Percentiles rank a stretch among this genome's conserved stretches.
These are phyloP conservation scores for Aelia acuminata DNA, from an alignment of 2,888 invertebrate genomes.

Conservation along the genomic window DNA sequence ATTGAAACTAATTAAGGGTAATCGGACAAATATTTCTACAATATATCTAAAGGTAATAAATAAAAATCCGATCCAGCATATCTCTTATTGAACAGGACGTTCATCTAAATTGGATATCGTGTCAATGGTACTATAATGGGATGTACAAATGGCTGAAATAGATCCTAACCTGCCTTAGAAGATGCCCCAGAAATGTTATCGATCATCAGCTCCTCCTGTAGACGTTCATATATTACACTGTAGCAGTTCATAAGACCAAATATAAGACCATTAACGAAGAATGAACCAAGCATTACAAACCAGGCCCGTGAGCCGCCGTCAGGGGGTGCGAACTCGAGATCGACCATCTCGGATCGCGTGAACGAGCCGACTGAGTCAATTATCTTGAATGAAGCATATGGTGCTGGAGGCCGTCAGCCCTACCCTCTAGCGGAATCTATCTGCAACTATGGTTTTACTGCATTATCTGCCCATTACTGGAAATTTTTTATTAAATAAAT, in stretches of 20 bases:
- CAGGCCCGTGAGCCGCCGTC: slow-evolving; percentile 87
- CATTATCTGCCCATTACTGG: too few species aligned
- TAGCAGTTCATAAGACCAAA: slow-evolving; percentile 93
- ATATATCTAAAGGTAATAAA: background rate
- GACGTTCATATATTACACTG: slow-evolving; percentile 82
- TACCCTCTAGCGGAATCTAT: slow-evolving; percentile 32
- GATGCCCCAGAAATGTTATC: slow-evolving; percentile 80
- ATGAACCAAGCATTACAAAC: slow-evolving; percentile 86
- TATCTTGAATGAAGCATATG: slow-evolving; percentile 11
- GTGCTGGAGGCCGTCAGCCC: background rate
- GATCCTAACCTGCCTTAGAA: slow-evolving; percentile 83
- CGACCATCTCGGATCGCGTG: slow-evolving; percentile 38
- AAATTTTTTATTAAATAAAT: background rate
- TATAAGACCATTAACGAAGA: slow-evolving; percentile 89
- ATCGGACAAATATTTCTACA: background rate
- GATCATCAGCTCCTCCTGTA: slow-evolving; percentile 76
- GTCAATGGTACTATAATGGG: slow-evolving; percentile 33
- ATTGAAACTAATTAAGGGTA: background rate
- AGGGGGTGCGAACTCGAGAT: slow-evolving; percentile 71
- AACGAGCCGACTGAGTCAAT: slow-evolving; percentile 12
- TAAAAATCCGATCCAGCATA: background rate
- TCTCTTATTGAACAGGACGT: slow-evolving; percentile 10
- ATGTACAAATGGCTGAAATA: slow-evolving; percentile 32
- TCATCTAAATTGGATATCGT: slow-evolving; percentile 7
- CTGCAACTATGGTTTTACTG: background rate